Evolutionary conservation across 2,797 vertebrate genomes (phyloP).

Genomic region (Acanthurus lineatus): DNA sequence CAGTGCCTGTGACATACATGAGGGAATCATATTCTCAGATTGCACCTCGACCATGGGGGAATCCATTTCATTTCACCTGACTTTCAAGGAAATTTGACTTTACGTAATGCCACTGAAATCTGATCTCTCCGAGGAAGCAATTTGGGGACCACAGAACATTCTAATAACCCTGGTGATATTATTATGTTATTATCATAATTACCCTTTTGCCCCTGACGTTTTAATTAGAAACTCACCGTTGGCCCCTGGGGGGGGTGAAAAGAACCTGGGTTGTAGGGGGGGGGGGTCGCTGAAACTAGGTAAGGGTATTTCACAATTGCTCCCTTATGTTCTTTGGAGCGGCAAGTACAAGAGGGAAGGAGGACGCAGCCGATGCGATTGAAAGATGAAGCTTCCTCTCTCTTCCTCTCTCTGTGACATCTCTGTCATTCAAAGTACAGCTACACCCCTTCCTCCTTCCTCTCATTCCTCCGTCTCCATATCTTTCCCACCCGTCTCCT

Average conservation of each 20-base stretch:
- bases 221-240: constrained; percentile 88
- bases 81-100: constrained; percentile 85
- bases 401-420: constrained; percentile 57
- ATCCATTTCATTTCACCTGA: constrained; percentile 81
- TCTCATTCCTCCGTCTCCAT: constrained; percentile 34
- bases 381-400: constrained; percentile 65
- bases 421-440: constrained; percentile 64
- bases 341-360: constrained; percentile 54
- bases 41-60: constrained; percentile 74
- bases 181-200: constrained; percentile 91
- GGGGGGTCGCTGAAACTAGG: constrained; percentile 74
- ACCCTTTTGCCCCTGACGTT: constrained; percentile 86
- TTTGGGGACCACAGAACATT: constrained; percentile 84
- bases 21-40: constrained; percentile 77
- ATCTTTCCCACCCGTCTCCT: constrained; percentile 49
- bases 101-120: constrained; percentile 83
- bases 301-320: constrained; percentile 86
- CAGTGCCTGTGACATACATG: constrained; percentile 65
- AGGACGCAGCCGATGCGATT: constrained; percentile 51
- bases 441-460: constrained; percentile 40
- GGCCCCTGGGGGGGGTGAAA: constrained; percentile 71
- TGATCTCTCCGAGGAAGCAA: constrained; percentile 85
- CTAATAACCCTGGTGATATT: constrained; percentile 87
- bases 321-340: constrained; percentile 83
- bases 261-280: constrained; percentile 59